These are phyloP conservation scores for Cheilosia vernalis DNA, from an alignment of 2,888 invertebrate genomes.

Conservation along the genomic window DNA sequence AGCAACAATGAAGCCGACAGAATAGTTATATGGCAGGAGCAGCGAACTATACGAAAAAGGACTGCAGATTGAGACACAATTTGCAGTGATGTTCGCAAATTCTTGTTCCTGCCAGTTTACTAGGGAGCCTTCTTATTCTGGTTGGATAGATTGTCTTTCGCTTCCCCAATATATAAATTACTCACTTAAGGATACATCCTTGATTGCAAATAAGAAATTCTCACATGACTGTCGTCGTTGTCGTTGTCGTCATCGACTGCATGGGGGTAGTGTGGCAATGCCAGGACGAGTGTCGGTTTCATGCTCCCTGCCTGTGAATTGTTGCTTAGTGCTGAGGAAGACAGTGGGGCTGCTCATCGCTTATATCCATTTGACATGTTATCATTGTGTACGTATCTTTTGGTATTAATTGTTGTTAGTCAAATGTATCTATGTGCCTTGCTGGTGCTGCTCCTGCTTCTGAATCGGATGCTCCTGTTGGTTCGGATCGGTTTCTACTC, in stretches of 20 bases:
- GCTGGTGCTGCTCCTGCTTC: slow-evolving; percentile 28
- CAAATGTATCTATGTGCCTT: slow-evolving; percentile 69
- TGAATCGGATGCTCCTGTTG: slow-evolving; percentile 50
- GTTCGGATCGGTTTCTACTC: slow-evolving; percentile 59
- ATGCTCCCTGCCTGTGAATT: slow-evolving; percentile 68
- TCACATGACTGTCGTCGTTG: slow-evolving; percentile 75
- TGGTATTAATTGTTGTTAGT: slow-evolving; percentile 75
- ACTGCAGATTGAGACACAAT: slow-evolving; percentile 75
- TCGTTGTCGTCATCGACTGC: slow-evolving; percentile 68
- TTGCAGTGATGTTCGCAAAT: slow-evolving; percentile 75
- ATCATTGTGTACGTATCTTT: slow-evolving; percentile 75
- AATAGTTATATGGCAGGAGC: slow-evolving; percentile 46
- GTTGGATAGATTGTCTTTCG: slow-evolving; percentile 75
- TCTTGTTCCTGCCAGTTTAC: slow-evolving; percentile 75
- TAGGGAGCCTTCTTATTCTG: slow-evolving; percentile 75
- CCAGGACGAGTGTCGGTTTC: slow-evolving; percentile 56
- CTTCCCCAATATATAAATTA: slow-evolving; percentile 75
- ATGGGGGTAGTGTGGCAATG: slow-evolving; percentile 29
- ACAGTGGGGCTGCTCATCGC: slow-evolving; percentile 72
- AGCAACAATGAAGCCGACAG: slow-evolving; percentile 36
- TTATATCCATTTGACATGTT: slow-evolving; percentile 75
- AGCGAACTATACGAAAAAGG: slow-evolving; percentile 57
- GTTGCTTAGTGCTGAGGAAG: slow-evolving; percentile 67
- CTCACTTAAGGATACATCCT: slow-evolving; percentile 76
- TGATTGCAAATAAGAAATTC: slow-evolving; percentile 76